These are phyloP conservation scores for Chelonus insularis DNA, from an alignment of 1,140 invertebrate species.

Conservation along the genomic window DNA sequence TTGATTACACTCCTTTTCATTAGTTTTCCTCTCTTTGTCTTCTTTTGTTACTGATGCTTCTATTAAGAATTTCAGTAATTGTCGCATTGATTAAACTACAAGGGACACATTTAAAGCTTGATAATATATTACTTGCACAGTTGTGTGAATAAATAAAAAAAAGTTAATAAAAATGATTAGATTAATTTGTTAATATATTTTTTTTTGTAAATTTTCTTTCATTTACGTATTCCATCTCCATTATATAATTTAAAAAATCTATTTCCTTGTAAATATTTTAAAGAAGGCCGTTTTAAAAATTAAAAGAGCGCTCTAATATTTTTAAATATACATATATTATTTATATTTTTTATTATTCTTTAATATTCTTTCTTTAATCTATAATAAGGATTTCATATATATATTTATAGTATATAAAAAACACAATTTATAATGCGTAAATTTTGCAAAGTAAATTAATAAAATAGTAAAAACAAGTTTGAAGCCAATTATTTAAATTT, in stretches of 20 bases:
- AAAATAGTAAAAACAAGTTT: too few species aligned
- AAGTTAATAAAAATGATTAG: background rate
- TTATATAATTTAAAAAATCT: constrained; percentile 3
- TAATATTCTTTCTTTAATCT: constrained; percentile 33
- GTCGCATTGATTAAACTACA: background rate
- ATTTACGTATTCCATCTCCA: background rate
- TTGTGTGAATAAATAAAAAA: constrained; percentile 1
- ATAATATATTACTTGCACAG: constrained; percentile 12
- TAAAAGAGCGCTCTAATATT: constrained; percentile 38
- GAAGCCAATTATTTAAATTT: too few species aligned
- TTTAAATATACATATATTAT: constrained; percentile 44
- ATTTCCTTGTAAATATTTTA: constrained; percentile 12
- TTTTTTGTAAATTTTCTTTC: background rate
- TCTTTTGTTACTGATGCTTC: background rate
- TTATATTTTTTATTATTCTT: constrained; percentile 34
- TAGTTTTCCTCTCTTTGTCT: background rate
- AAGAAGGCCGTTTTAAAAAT: constrained; percentile 37
- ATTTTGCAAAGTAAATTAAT: too few species aligned
- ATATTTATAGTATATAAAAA: constrained; percentile 49
- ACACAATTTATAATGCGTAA: too few species aligned
- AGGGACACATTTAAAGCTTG: constrained; percentile 13
- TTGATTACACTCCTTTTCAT: constrained; percentile 9
- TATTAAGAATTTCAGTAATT: background rate
- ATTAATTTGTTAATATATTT: background rate
- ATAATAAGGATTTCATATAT: constrained; percentile 38